These are phyloP conservation scores for Rhopilema esculentum DNA, from an alignment of 30 jellyfish, hydroid and myxozoan species.

Conservation along the genomic window DNA sequence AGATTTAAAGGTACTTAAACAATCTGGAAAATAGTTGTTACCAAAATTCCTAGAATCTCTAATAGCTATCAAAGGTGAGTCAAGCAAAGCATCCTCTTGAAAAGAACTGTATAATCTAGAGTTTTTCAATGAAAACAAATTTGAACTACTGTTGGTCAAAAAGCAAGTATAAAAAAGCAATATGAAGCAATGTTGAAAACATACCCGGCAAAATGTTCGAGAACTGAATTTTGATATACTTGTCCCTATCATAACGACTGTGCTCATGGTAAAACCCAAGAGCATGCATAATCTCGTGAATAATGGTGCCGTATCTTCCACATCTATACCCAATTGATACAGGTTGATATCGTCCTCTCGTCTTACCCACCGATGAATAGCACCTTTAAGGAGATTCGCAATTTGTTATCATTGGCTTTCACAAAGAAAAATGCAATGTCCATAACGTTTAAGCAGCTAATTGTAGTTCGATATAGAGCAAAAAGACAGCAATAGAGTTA, in stretches of 20 bases:
- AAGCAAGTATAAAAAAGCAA: too few relatives aligned
- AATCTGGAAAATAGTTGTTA: too few relatives aligned
- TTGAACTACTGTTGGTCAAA: not conserved
- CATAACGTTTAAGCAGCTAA: too few relatives aligned
- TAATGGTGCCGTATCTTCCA: constrained; percentile 34
- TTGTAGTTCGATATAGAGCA: too few relatives aligned
- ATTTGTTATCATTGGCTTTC: not conserved
- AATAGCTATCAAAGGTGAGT: too few relatives aligned
- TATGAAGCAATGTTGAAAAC: not conserved
- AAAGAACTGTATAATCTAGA: not conserved
- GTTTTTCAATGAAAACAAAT: too few relatives aligned
- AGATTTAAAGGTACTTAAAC: too few relatives aligned
- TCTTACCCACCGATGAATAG: constrained; percentile 52
- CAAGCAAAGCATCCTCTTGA: too few relatives aligned
- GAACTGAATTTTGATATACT: constrained; percentile 28
- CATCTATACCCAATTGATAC: constrained; percentile 53
- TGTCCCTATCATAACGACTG: constrained; percentile 64
- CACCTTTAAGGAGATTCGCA: constrained; percentile 26
- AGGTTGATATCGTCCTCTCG: not conserved
- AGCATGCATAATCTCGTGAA: constrained; percentile 74
- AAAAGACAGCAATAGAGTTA: too few relatives aligned
- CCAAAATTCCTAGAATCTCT: too few relatives aligned
- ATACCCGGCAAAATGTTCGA: constrained; percentile 40
- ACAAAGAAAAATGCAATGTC: too few relatives aligned
- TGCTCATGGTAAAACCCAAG: constrained; percentile 75